Base-by-base conservation (phyloP, 2,113 vertebrate genomes). In the Ceyx cyanopectus region DNA sequence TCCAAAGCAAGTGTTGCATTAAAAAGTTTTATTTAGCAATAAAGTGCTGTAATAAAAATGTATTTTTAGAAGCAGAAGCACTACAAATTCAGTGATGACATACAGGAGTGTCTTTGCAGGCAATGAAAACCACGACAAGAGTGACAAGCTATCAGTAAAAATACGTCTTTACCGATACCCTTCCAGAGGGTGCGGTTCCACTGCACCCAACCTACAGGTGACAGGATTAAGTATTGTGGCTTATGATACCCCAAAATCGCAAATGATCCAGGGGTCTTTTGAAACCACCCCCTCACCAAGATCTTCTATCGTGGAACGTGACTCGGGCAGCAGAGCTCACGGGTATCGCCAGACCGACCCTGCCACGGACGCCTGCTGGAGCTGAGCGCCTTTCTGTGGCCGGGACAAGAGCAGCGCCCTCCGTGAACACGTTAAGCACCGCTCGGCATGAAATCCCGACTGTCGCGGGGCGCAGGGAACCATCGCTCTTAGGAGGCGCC, bases 331-430 rank as follows among this genome's bases (percentile, higher is more conserved):
- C 48, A 27, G 26, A 40, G 16, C 21, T 5, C 26, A 6, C 5
- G 6, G 23, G 8, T 32, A 13, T 6, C 37, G 26, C 26, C 26
- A 22, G 32, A 1, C 20, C 5, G 1, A 4, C 1, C 7, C 41
- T 0, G 0, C 22, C 29, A 10, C 22, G 26, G 1, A 0, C 0
- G 2, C 1, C 1, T 5, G 19, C 19, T 14, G 9, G 23, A 20
- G 10, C 11, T 7, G 16, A 15, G 5, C 0, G 1, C 14, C 2
- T 4, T 45, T 3, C 53, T 1, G 10, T 14, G 22, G 20, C 18
- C 3, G 21, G 14, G 20, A 1, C 0, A 12, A 45, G 37, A 14
- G 57, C 73, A 63, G 1, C 0, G 15, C 3, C 40, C 13, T 13
- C 60, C 17, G 5, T 1, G 5, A n/a, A 11, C 53, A 4, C 3